Evolutionary conservation across 2,888 invertebrate species (phyloP), one percentile per base, ranked within the genome.

Genomic region (Drosophila borealis): DNA sequence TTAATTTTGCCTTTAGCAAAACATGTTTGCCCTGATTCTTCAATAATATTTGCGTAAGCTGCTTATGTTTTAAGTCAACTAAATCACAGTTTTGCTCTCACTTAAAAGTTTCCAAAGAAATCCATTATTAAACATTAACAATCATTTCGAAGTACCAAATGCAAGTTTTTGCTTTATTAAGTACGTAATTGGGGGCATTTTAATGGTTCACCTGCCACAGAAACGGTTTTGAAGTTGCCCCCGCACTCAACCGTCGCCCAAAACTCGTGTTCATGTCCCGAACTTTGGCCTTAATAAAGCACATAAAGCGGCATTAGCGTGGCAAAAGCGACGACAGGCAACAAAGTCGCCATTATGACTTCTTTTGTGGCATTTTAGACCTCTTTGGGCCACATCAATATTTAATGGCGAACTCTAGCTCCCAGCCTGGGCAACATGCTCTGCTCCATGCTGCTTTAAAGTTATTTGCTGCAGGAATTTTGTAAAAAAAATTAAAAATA

Each of bases 341-440:
- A 77, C 81, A 81, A 83, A 80, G 73, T 79, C 77, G 68, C 70
- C 71, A 88, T 85, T 85, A 85, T 81, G 87, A 84, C 77, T 87
- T 88, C 85, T 85, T 88, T 89, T 85, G 84, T 81, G 81, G 87
- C 87, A 76, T 85, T 88, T 81, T 77, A 74, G 89, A 69, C 78
- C 75, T 70, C 72, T 87, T 85, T 85, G 88, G 87, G 71, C 69
- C 74, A 73, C 82, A 74, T 85, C 82, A 89, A 85, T 89, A 80
- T 85, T 85, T 85, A 84, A 85, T 85, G 84, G 60, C 64, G 70
- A 68, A 2, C 67, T 63, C 65, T 46, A 72, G 88, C 33, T 25
- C 19, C 39, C 2, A 4, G 21, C 45, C 67, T 11, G 17, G 49
- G 21, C 44, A 3, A 44, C 49, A 11, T 17, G 8, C 2, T 1